A percentile compares a stretch with the other conserved stretches of the same genome.
These are phyloP conservation scores for Hydrocynus forskahlii DNA, from an alignment of 2,797 vertebrate species.

Conservation along the genomic window DNA sequence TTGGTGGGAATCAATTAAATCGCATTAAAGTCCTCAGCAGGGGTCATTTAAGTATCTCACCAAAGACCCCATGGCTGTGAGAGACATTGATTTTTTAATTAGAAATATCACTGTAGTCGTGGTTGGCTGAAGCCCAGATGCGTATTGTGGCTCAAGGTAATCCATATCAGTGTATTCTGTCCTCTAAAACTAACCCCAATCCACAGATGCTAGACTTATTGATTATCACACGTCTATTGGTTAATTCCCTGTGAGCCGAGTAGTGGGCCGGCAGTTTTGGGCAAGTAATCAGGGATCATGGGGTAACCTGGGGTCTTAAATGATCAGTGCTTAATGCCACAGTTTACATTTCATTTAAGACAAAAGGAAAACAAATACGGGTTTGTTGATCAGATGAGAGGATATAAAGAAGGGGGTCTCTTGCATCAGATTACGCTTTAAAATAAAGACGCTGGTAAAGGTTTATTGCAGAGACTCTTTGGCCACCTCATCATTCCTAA, in stretches of 20 bases:
- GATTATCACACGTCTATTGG: constrained; percentile 77
- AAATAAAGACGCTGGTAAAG: not conserved
- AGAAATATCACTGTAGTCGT: constrained; percentile 55
- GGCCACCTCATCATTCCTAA: too few species aligned
- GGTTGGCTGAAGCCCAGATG: constrained; percentile 45
- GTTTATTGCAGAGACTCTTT: too few species aligned
- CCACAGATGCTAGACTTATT: constrained; percentile 69
- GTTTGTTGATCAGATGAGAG: constrained; percentile 30
- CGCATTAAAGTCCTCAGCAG: constrained; percentile 69
- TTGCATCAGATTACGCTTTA: not conserved
- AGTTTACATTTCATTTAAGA: constrained; percentile 29
- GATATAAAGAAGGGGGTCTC: not conserved
- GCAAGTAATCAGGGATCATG: constrained; percentile 36
- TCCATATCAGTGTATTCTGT: constrained; percentile 55
- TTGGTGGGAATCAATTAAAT: constrained; percentile 76
- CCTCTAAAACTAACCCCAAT: constrained; percentile 39
- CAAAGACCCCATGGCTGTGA: constrained; percentile 55
- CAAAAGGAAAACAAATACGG: constrained; percentile 40
- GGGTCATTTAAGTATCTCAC: constrained; percentile 67
- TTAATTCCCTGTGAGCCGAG: constrained; percentile 37
- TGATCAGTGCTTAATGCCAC: constrained; percentile 27
- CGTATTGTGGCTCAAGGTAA: constrained; percentile 24
- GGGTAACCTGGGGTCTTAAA: constrained; percentile 30
- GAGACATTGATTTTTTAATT: constrained; percentile 60
- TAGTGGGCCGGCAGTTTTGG: constrained; percentile 23